Evolutionary conservation across 2,888 invertebrate species (phyloP).

Genomic region (Erpobdella octoculata): DNA sequence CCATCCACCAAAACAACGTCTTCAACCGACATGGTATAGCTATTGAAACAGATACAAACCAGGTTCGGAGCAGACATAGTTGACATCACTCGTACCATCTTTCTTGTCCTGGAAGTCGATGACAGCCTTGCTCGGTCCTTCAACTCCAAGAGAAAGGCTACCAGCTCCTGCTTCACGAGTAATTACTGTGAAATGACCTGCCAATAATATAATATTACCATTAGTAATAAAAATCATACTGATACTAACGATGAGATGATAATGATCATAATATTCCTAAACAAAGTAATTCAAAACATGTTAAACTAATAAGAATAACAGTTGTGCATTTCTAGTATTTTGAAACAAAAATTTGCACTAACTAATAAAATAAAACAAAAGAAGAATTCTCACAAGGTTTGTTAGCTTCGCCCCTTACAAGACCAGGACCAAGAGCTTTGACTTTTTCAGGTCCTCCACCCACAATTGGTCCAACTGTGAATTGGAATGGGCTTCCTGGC

Average conservation of each 20-base stretch:
- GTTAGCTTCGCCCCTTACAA: constrained; percentile 81
- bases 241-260: neutral
- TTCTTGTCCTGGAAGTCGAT: constrained; percentile 79
- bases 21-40: neutral
- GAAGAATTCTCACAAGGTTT: constrained; percentile 63
- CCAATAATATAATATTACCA: neutral
- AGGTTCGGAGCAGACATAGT: constrained; percentile 83
- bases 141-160: constrained; percentile 86
- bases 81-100: constrained; percentile 92
- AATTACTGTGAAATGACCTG: constrained; percentile 75
- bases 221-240: neutral
- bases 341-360: neutral
- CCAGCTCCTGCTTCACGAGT: constrained; percentile 96
- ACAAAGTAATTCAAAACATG: neutral
- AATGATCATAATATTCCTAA: too few species aligned
- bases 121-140: constrained; percentile 94
- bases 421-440: constrained; percentile 86
- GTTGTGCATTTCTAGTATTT: neutral
- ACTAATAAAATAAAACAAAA: neutral
- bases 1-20: neutral
- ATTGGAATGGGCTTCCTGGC: constrained; percentile 91
- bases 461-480: constrained; percentile 89
- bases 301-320: neutral
- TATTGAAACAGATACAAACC: constrained; percentile 66
- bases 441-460: constrained; percentile 93